These are phyloP conservation scores for Tethea ocularis DNA, from an alignment of 2,888 invertebrate species.

Conservation along the genomic window DNA sequence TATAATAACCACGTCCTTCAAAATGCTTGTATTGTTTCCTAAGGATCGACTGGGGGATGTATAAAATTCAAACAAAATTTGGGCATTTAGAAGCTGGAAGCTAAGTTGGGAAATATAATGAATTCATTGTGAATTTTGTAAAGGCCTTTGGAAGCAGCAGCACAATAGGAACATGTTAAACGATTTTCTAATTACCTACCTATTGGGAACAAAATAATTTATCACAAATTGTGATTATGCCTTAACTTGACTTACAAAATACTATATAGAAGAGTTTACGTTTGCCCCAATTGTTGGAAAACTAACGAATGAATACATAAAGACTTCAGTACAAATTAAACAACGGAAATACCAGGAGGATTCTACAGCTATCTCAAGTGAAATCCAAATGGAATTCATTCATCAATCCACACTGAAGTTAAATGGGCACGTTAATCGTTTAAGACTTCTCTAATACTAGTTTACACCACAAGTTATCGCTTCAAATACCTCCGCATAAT, in stretches of 20 bases:
- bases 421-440: constrained; percentile 45
- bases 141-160: not conserved
- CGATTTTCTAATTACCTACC: too few relatives aligned
- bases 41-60: not conserved
- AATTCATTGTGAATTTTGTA: not conserved
- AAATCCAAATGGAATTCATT: constrained; percentile 33
- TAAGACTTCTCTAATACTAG: constrained; percentile 49
- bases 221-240: too few relatives aligned
- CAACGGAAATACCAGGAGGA: not conserved
- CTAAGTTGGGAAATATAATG: not conserved
- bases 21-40: not conserved
- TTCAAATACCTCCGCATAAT: constrained; percentile 50
- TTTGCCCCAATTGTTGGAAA: not conserved
- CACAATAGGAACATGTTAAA: too few relatives aligned
- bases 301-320: not conserved
- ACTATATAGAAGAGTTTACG: not conserved
- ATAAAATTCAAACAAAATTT: not conserved
- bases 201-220: too few relatives aligned
- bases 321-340: not conserved
- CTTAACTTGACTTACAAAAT: too few relatives aligned
- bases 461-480: constrained; percentile 61
- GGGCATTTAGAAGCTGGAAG: not conserved
- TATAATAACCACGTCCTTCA: not conserved
- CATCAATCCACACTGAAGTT: constrained; percentile 35
- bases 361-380: constrained; percentile 18